A percentile compares a stretch with the other conserved stretches of the same genome.
phyloP scores from a whole-genome alignment of 2,888 invertebrate species.

The Poecilobothrus nobilitatus region DNA sequence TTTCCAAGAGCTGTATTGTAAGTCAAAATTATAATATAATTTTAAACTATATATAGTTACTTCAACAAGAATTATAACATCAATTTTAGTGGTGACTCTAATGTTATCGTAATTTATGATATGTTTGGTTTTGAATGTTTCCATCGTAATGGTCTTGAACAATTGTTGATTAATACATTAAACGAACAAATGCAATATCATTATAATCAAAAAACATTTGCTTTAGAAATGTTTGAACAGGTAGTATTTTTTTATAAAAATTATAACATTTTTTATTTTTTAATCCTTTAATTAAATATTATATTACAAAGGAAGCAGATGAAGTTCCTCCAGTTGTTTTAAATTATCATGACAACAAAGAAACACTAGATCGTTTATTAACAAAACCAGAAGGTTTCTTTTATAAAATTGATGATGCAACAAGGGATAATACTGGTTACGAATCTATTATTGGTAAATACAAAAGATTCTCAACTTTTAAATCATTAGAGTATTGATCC shows the following conservation, averaged over 20 bases:
- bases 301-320: conserved; percentile 60
- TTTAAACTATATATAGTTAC: not conserved
- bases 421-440: conserved; percentile 61
- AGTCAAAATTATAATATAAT: conserved; percentile 41
- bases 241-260: conserved; percentile 30
- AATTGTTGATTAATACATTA: conserved; percentile 77
- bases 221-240: conserved; percentile 74
- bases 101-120: conserved; percentile 73
- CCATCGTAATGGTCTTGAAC: conserved; percentile 74
- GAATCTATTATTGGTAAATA: conserved; percentile 62
- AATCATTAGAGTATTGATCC: not conserved
- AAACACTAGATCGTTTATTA: conserved; percentile 78
- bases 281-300: not conserved
- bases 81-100: conserved; percentile 68
- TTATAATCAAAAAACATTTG: conserved; percentile 84
- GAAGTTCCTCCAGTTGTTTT: conserved; percentile 62
- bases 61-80: not conserved
- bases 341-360: conserved; percentile 80
- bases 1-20: conserved; percentile 80
- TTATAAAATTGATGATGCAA: conserved; percentile 79
- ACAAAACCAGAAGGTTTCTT: conserved; percentile 75
- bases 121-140: conserved; percentile 91
- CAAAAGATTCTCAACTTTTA: not conserved
- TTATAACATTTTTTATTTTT: not conserved
- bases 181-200: conserved; percentile 92